Evolutionary conservation across 2,113 vertebrate species (phyloP), one percentile per base, ranked within the genome.

Genomic region (Salvator merianae): DNA sequence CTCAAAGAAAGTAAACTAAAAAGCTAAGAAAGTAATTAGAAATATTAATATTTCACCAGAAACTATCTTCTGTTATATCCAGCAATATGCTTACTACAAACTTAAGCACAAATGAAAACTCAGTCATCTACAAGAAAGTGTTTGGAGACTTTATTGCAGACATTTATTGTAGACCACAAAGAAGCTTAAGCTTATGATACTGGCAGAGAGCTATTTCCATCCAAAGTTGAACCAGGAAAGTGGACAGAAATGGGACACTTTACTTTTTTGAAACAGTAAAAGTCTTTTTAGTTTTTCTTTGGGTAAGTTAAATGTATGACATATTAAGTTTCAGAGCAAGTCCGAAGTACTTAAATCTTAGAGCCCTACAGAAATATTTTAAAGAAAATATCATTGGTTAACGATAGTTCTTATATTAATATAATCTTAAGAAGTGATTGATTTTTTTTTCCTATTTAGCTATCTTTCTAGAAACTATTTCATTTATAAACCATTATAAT

Each of bases 1-100:
- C 94, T 93, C 90, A 97, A 93, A 85, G 95, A 95, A 80, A 97
- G 96, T 65, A 97, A 94, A 88, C 73, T 94, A 93, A 94, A 96
- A 90, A 96, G 94, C 95, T 97, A 92, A 24, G 91, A 94, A 53
- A 94, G 71, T 12, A 68, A 74, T 14, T 43, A 69, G 92, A 85
- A 55, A 30, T 68, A 69, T 85, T 86, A 75, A 63, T 87, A 89
- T 76, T 88, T 38, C 83, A 12, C 7, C 40, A 7, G 9, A n/a
- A 50, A 43, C 40, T 47, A 22, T 20, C 7, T 34, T 62, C 30
- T 30, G 34, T 10, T 79, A 80, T 7, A 26, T 55, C 1, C 6
- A 65, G 1, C 16, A 50, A 13, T 50, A 83, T 47, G 30, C 75
- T 62, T 22, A 74, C 18, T 75, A 65, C 26, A 32, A 10, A 79